These are phyloP conservation scores for Brienomyrus longianalis DNA, from an alignment of 2,113 vertebrate species.

Conservation along the genomic window DNA sequence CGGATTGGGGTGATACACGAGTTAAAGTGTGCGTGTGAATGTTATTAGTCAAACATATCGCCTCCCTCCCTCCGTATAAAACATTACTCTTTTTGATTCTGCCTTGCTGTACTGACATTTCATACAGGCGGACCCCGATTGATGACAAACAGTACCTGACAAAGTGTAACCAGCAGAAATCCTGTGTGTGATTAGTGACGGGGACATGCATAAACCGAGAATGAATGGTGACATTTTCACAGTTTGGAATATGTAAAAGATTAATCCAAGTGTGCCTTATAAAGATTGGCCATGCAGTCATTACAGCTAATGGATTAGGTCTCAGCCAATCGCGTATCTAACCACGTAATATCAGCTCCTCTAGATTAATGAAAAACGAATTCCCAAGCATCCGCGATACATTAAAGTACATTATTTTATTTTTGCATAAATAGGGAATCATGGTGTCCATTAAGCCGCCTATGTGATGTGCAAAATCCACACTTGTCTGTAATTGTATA, in stretches of 20 bases:
- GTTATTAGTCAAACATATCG: conserved; percentile 41
- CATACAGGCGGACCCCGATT: conserved; percentile 41
- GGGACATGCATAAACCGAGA: conserved; percentile 29
- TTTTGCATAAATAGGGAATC: no score
- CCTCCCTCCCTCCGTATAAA: conserved; percentile 12
- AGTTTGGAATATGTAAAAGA: conserved; percentile 25
- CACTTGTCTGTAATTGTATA: background rate
- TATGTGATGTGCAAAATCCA: background rate
- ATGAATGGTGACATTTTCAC: conserved; percentile 6
- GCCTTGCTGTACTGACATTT: conserved; percentile 48
- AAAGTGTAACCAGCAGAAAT: conserved; percentile 31
- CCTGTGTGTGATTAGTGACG: conserved; percentile 21
- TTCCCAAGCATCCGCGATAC: background rate
- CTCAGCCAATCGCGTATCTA: background rate
- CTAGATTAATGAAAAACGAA: background rate
- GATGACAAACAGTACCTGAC: conserved; percentile 32
- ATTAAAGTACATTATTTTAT: background rate
- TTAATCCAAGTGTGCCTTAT: background rate
- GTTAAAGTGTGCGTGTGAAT: conserved; percentile 30
- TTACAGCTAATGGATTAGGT: background rate
- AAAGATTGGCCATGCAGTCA: background rate
- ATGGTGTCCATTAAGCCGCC: background rate
- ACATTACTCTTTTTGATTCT: conserved; percentile 46
- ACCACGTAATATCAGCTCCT: background rate
- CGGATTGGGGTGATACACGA: background rate